Conservation (phyloP, 2,888 invertebrate genomes). For the Caenorhabditis wallacei region DNA sequence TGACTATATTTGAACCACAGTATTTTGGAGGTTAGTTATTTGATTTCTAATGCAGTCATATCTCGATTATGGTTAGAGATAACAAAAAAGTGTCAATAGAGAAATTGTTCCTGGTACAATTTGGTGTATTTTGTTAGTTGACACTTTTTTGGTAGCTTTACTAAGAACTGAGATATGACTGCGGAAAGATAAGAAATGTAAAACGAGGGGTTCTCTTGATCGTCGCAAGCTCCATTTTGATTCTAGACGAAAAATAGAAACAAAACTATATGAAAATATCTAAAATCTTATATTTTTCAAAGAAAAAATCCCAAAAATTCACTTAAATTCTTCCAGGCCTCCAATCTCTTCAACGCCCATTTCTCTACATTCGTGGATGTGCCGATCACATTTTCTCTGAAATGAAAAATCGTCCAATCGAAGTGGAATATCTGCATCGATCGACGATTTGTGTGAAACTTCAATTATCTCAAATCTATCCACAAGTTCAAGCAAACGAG, state of each 20-base stretch:
- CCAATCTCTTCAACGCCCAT: constrained; percentile 69
- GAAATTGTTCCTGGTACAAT: too few species aligned
- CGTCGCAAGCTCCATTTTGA: too few species aligned
- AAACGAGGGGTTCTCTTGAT: too few species aligned
- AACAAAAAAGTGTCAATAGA: too few species aligned
- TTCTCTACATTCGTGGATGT: constrained; percentile 74
- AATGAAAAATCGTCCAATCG: constrained; percentile 59
- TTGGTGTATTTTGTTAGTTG: too few species aligned
- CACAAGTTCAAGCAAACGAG: constrained; percentile 72
- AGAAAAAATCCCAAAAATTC: background rate
- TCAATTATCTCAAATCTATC: constrained; percentile 73
- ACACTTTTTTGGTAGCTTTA: too few species aligned
- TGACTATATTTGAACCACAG: constrained; percentile 75
- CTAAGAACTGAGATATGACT: too few species aligned
- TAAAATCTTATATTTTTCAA: background rate
- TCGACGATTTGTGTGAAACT: constrained; percentile 71
- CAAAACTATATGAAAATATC: too few species aligned
- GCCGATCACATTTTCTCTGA: constrained; percentile 69
- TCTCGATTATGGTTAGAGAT: too few species aligned
- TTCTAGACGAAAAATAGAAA: too few species aligned
- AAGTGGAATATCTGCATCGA: constrained; percentile 71
- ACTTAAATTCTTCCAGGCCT: constrained; percentile 58
- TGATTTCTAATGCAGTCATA: background rate
- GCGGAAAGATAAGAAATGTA: too few species aligned
- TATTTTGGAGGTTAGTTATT: constrained; percentile 71